Conservation (phyloP, 2,113 vertebrate genomes). For the Dasyprocta punctata region DNA sequence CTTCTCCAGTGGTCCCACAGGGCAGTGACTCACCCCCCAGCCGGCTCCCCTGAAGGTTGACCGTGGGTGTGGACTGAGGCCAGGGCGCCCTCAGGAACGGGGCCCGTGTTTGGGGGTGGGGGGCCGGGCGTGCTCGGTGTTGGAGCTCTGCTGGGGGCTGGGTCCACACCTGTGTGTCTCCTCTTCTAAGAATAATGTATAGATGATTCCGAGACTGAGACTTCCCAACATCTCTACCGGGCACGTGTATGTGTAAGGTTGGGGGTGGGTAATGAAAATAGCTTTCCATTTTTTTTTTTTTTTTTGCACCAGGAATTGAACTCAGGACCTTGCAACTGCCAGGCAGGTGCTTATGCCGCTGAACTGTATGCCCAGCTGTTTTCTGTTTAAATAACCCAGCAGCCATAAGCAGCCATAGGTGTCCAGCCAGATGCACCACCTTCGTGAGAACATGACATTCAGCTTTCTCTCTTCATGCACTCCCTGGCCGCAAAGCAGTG, state of each 20-base stretch:
- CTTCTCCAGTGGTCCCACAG: fast-evolving
- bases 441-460: slow-evolving; percentile 31
- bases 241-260: fast-evolving
- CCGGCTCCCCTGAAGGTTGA: background rate
- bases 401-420: background rate
- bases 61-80: fast-evolving
- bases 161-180: fast-evolving
- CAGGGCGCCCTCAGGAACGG: fast-evolving
- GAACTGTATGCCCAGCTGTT: background rate
- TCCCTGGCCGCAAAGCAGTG: background rate
- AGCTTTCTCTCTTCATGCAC: background rate
- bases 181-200: background rate
- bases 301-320: too few species aligned
- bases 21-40: background rate
- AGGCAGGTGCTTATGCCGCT: too few species aligned
- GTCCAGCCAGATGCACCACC: fast-evolving
- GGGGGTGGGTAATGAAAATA: too few species aligned
- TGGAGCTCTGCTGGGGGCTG: background rate
- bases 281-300: too few species aligned
- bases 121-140: background rate
- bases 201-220: background rate
- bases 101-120: background rate
- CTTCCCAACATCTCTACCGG: background rate
- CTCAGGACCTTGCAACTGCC: too few species aligned
- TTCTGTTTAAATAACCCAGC: background rate